phyloP scores from a whole-genome alignment of 2,888 invertebrate species.

The Microdon myrmicae region DNA sequence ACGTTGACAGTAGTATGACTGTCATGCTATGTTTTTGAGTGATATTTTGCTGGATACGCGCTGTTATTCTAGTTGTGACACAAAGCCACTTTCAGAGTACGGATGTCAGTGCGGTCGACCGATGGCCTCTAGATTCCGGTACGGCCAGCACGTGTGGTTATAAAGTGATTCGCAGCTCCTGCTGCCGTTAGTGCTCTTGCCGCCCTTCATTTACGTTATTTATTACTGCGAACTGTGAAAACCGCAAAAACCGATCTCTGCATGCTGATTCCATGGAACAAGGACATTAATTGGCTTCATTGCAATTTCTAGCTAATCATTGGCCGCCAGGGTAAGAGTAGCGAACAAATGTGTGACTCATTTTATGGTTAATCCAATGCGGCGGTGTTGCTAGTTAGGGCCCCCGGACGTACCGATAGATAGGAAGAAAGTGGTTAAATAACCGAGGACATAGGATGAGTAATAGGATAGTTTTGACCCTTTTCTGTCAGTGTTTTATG shows the following conservation, averaged over 20 bases:
- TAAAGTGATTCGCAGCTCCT: too few species aligned
- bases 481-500: too few species aligned
- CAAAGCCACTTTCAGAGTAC: too few species aligned
- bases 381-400: too few species aligned
- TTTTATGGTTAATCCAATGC: not conserved
- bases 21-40: conserved; percentile 33
- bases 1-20: conserved; percentile 45
- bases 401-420: too few species aligned
- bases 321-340: conserved; percentile 1
- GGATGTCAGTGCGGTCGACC: conserved; percentile 37
- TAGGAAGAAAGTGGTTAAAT: too few species aligned
- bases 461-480: too few species aligned
- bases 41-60: conserved; percentile 18
- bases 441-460: too few species aligned
- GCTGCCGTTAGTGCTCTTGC: conserved; percentile 16
- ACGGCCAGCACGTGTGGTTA: conserved; percentile 26
- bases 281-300: conserved; percentile 46
- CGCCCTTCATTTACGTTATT: conserved; percentile 32
- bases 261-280: conserved; percentile 29
- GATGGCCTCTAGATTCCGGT: conserved; percentile 32
- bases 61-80: conserved; percentile 21
- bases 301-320: conserved; percentile 26
- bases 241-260: conserved; percentile 34
- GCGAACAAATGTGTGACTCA: conserved; percentile 10
- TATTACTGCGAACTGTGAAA: conserved; percentile 30